These are phyloP conservation scores for Epistrophe eligans DNA, from an alignment of 2,888 invertebrate genomes.

Conservation along the genomic window DNA sequence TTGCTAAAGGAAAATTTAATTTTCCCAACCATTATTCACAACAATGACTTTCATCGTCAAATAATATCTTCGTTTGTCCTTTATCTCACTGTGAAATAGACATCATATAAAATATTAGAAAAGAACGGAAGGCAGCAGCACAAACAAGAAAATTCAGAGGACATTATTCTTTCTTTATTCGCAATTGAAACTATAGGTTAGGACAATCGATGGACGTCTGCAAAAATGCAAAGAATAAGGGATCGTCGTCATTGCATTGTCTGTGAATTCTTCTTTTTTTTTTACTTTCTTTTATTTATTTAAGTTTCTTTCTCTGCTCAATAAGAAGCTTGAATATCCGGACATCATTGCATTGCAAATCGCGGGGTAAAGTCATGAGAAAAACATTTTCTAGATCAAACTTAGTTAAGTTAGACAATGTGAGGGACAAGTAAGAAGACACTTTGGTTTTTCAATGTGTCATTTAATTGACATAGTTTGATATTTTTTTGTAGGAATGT, in stretches of 20 bases:
- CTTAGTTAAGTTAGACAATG: slow-evolving; percentile 8
- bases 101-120: slow-evolving; percentile 6
- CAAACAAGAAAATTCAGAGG: slow-evolving; percentile 5
- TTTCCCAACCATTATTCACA: slow-evolving; percentile 67
- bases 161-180: slow-evolving; percentile 41
- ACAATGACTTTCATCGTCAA: slow-evolving; percentile 47
- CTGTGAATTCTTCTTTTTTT: not conserved
- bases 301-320: slow-evolving; percentile 31
- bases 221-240: slow-evolving; percentile 56
- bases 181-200: slow-evolving; percentile 40
- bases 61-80: slow-evolving; percentile 13
- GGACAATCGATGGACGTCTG: slow-evolving; percentile 55
- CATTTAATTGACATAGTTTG: not conserved
- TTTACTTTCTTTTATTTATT: slow-evolving; percentile 8
- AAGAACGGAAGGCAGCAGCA: not conserved
- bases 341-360: slow-evolving; percentile 61
- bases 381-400: slow-evolving; percentile 49
- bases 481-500: too few species aligned
- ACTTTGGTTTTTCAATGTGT: not conserved
- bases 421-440: slow-evolving; percentile 22
- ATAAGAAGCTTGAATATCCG: slow-evolving; percentile 50
- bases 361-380: slow-evolving; percentile 46
- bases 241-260: slow-evolving; percentile 68
- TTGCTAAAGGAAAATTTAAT: slow-evolving; percentile 64
- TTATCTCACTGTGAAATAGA: not conserved